phyloP scores from a whole-genome alignment of 2,113 vertebrate genomes.

The Platichthys stellatus region DNA sequence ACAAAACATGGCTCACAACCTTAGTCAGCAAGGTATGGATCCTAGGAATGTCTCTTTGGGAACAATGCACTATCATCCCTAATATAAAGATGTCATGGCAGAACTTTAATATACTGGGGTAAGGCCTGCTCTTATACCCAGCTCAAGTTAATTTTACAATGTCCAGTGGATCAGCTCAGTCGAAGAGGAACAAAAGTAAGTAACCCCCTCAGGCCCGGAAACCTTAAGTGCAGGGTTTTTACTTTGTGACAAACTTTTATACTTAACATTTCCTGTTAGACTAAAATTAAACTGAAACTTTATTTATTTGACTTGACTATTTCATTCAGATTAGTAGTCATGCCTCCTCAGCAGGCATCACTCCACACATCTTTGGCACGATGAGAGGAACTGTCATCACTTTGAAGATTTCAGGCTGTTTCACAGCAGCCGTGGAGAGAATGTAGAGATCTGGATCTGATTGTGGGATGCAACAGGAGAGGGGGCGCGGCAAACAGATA shows the following conservation, averaged over 20 bases:
- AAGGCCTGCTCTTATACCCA: too few species aligned
- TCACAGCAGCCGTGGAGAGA: not conserved
- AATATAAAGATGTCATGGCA: too few species aligned
- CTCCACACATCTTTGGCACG: not conserved
- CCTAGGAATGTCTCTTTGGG: too few species aligned
- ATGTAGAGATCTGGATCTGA: not conserved
- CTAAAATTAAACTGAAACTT: not conserved
- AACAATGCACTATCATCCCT: too few species aligned
- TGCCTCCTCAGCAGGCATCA: not conserved
- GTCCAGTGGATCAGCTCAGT: too few species aligned
- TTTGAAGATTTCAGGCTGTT: slow-evolving; percentile 3
- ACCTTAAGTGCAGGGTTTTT: not conserved
- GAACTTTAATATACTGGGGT: too few species aligned
- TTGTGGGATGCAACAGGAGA: not conserved
- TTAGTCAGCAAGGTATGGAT: too few species aligned
- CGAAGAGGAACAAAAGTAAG: too few species aligned
- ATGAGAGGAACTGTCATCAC: not conserved
- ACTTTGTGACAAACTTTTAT: not conserved
- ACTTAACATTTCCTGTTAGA: not conserved
- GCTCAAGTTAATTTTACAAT: too few species aligned
- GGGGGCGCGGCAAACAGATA: not conserved
- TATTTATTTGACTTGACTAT: not conserved
- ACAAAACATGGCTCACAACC: too few species aligned
- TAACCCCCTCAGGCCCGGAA: too few species aligned
- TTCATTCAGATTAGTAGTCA: not conserved